These are phyloP conservation scores for Notospermus geniculatus DNA, from an alignment of 1,140 invertebrate genomes.

Conservation along the genomic window DNA sequence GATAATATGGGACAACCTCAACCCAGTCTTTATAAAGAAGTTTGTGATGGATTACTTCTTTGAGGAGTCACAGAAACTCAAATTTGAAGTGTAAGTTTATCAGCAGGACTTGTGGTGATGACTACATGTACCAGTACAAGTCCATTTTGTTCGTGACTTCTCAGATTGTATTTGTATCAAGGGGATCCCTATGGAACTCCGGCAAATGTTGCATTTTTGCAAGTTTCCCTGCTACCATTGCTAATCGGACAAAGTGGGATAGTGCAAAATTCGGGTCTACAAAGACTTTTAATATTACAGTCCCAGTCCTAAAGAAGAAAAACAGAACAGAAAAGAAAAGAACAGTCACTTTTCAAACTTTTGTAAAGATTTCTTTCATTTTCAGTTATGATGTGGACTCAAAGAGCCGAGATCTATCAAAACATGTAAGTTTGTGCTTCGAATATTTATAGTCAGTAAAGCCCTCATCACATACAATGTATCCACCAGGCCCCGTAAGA, in stretches of 20 bases:
- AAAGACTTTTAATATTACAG: too few relatives aligned
- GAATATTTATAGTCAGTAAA: too few relatives aligned
- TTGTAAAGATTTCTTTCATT: constrained; percentile 16
- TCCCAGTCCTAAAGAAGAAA: too few relatives aligned
- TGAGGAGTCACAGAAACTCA: constrained; percentile 59
- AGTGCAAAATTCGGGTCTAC: too few relatives aligned
- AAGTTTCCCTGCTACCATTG: too few relatives aligned
- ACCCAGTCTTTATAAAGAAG: constrained; percentile 61
- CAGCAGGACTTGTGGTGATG: neutral
- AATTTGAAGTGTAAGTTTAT: constrained; percentile 55
- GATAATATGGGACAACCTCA: constrained; percentile 58
- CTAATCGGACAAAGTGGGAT: too few relatives aligned
- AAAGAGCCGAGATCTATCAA: constrained; percentile 30
- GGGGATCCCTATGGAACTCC: too few relatives aligned
- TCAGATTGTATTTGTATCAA: neutral
- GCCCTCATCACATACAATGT: too few relatives aligned
- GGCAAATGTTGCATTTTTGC: too few relatives aligned
- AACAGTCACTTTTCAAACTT: neutral
- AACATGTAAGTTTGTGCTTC: constrained; percentile 51
- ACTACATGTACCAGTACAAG: neutral
- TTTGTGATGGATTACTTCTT: constrained; percentile 61
- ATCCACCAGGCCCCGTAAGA: too few relatives aligned
- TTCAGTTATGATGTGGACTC: constrained; percentile 58
- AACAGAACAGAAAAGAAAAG: too few relatives aligned
- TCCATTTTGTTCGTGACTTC: neutral